These are phyloP conservation scores for Saxidomus purpurata DNA, from an alignment of 1,140 invertebrate species.

Conservation along the genomic window DNA sequence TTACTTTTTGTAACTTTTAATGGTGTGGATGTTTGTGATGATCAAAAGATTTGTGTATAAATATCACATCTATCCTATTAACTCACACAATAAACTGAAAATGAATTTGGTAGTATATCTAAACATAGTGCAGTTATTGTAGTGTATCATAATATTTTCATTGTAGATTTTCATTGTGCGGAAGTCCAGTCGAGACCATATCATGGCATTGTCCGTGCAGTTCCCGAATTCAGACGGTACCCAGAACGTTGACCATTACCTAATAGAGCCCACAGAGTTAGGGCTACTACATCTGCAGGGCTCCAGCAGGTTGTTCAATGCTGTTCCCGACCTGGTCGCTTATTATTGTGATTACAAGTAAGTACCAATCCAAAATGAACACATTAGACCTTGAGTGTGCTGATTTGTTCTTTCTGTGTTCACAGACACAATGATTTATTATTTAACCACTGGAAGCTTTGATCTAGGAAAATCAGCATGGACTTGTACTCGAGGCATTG, in stretches of 20 bases:
- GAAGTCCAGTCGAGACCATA: constrained; percentile 96
- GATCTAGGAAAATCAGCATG: no score
- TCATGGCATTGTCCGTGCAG: constrained; percentile 97
- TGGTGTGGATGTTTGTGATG: background rate
- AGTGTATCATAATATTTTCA: no score
- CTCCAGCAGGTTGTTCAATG: constrained; percentile 96
- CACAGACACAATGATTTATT: no score
- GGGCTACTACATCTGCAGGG: constrained; percentile 95
- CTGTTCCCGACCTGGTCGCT: constrained; percentile 95
- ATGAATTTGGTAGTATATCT: no score
- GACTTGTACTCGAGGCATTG: no score
- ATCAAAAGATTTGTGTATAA: background rate
- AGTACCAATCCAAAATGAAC: no score
- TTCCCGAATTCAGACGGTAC: constrained; percentile 94
- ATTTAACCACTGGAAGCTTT: no score
- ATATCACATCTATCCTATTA: background rate
- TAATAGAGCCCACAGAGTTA: constrained; percentile 94
- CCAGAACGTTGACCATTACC: constrained; percentile 96
- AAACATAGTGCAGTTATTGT: no score
- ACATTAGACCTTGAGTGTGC: no score
- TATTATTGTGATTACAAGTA: constrained; percentile 97
- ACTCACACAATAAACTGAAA: no score
- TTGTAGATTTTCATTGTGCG: constrained; percentile 96
- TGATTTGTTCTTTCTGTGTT: no score
- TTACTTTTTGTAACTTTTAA: background rate